A percentile compares a stretch with the other conserved stretches of the same genome.
These are phyloP conservation scores for Dysidea cf. avara DNA, from an alignment of 37 sponge, comb jelly and placozoan genomes.

Conservation along the genomic window DNA sequence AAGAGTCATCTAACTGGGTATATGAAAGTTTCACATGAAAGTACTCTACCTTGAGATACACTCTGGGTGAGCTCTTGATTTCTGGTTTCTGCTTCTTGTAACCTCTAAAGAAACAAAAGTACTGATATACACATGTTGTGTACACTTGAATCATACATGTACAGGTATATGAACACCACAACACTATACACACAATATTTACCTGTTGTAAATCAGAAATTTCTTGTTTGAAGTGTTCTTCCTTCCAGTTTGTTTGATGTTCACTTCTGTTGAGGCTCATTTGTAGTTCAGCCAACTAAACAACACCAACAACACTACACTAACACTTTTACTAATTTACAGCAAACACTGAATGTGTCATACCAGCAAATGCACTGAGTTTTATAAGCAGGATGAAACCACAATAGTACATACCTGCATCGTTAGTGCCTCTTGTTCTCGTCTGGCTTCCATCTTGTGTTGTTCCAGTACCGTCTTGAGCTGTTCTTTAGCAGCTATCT, in stretches of 20 bases:
- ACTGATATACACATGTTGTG: background rate
- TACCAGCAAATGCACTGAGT: too few species aligned
- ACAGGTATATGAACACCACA: background rate
- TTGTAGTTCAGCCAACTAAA: constrained; percentile 75
- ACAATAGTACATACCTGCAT: constrained; percentile 78
- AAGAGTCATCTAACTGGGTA: background rate
- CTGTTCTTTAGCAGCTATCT: constrained; percentile 66
- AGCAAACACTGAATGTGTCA: too few species aligned
- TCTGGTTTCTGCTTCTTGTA: constrained; percentile 88
- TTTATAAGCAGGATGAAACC: too few species aligned
- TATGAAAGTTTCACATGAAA: too few species aligned
- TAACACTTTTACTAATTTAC: background rate
- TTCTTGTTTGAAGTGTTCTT: constrained; percentile 84
- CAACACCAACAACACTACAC: background rate
- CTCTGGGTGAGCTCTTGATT: constrained; percentile 82
- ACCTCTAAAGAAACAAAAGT: constrained; percentile 38
- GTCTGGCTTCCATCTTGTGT: constrained; percentile 37
- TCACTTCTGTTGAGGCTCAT: constrained; percentile 67
- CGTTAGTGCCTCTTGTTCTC: constrained; percentile 62
- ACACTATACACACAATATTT: background rate
- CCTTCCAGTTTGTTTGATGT: constrained; percentile 85
- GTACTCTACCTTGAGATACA: constrained; percentile 72
- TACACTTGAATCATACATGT: background rate
- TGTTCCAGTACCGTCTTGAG: constrained; percentile 55
- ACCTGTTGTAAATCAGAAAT: constrained; percentile 69